phyloP scores from a whole-genome alignment of 2,888 invertebrate species.

The Schizaphis graminum region DNA sequence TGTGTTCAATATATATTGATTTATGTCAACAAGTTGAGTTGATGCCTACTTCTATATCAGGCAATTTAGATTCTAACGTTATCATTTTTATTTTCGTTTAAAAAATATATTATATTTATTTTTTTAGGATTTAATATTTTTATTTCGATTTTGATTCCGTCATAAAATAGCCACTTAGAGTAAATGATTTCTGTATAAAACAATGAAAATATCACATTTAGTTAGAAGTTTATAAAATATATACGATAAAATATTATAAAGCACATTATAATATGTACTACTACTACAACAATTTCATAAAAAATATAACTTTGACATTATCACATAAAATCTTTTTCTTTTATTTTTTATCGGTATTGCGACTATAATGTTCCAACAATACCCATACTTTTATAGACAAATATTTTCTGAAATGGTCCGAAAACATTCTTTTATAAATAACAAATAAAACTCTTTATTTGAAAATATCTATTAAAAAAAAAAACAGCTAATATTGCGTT shows the following conservation, averaged over 20 bases:
- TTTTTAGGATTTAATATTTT: background rate
- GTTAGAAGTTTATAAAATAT: conserved; percentile 26
- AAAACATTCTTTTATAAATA: background rate
- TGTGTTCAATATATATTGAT: too few relatives aligned
- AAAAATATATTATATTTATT: background rate
- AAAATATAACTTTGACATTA: conserved; percentile 14
- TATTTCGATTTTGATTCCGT: background rate
- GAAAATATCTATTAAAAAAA: background rate
- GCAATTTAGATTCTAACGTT: background rate
- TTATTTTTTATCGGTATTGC: background rate
- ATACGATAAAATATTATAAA: background rate
- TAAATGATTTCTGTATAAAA: background rate
- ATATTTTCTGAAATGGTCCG: conserved; percentile 14
- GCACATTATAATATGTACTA: conserved; percentile 1
- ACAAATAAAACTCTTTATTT: background rate
- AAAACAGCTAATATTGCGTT: background rate
- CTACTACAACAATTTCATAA: background rate
- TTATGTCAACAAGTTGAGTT: background rate
- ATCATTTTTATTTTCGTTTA: background rate
- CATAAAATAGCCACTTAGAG: background rate
- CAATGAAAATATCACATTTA: background rate
- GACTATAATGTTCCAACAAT: background rate
- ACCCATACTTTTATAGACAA: conserved; percentile 1
- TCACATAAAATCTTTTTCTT: background rate
- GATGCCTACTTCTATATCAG: background rate